Conservation (phyloP, 1,140 invertebrate genomes). For the Aphelinus atriplicis region DNA sequence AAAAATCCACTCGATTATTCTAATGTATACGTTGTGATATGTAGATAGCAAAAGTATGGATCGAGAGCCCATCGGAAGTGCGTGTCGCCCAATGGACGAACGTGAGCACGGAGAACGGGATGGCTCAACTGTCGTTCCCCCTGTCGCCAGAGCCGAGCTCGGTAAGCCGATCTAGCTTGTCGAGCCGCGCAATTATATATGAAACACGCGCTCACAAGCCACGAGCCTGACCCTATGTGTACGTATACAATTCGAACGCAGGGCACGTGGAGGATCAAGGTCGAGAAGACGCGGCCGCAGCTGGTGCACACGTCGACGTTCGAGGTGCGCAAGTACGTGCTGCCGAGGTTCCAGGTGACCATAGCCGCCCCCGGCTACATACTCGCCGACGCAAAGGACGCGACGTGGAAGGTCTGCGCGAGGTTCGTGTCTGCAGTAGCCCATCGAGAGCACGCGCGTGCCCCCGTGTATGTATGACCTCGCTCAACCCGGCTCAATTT, state of each 20-base stretch:
- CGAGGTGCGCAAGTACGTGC: conserved; percentile 71
- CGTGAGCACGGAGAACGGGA: conserved; percentile 65
- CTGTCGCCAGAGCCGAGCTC: conserved; percentile 67
- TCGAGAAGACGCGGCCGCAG: conserved; percentile 57
- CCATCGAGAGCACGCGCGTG: neutral
- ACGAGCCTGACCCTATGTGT: too few relatives aligned
- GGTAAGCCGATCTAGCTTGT: conserved; percentile 51
- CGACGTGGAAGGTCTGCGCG: conserved; percentile 71
- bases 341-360: conserved; percentile 75
- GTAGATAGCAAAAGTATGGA: conserved; percentile 70
- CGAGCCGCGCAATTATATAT: too few relatives aligned
- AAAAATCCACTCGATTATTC: neutral
- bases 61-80: conserved; percentile 70
- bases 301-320: conserved; percentile 65
- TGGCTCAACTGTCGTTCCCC: conserved; percentile 68
- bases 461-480: too few relatives aligned
- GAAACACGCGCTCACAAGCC: too few relatives aligned
- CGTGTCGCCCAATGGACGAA: conserved; percentile 72
- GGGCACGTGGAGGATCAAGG: conserved; percentile 70
- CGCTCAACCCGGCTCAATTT: neutral
- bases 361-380: conserved; percentile 71
- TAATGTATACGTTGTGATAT: neutral
- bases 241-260: conserved; percentile 38
- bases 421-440: conserved; percentile 60
- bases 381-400: conserved; percentile 65